phyloP scores from a whole-genome alignment of 2,888 invertebrate genomes.

The Bibio marci region DNA sequence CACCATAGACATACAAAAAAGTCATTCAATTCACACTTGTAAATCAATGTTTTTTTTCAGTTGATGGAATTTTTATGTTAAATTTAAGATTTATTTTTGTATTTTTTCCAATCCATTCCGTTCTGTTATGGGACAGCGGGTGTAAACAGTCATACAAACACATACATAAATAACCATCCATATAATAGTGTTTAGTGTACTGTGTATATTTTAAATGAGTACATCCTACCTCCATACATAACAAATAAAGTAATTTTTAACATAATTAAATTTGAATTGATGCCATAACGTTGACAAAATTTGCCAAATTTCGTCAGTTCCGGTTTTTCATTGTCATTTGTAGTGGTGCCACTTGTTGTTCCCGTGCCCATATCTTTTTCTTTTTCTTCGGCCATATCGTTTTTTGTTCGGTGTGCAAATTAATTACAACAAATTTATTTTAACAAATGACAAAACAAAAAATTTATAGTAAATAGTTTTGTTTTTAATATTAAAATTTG shows the following conservation, averaged over 20 bases:
- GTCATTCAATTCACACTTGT: no score
- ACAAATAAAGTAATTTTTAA: slow-evolving; percentile 67
- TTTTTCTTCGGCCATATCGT: slow-evolving; percentile 7
- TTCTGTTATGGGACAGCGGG: background rate
- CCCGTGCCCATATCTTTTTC: slow-evolving; percentile 21
- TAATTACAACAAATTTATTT: background rate
- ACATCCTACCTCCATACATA: slow-evolving; percentile 53
- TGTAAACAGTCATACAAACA: background rate
- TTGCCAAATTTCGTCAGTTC: slow-evolving; percentile 22
- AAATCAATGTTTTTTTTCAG: no score
- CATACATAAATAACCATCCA: no score
- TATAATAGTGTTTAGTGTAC: no score
- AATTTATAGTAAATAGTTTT: no score
- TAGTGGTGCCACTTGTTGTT: slow-evolving; percentile 10
- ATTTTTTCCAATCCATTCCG: no score
- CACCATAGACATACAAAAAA: no score
- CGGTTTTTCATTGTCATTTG: slow-evolving; percentile 13
- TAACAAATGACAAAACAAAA: no score
- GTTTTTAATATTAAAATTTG: no score
- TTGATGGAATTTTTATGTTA: no score
- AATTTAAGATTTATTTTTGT: no score
- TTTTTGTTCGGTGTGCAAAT: background rate
- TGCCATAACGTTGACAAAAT: slow-evolving; percentile 33
- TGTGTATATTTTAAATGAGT: background rate
- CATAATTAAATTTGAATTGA: slow-evolving; percentile 65